Base-by-base conservation (phyloP, 2,888 invertebrate genomes). In the Pammene aurita region DNA sequence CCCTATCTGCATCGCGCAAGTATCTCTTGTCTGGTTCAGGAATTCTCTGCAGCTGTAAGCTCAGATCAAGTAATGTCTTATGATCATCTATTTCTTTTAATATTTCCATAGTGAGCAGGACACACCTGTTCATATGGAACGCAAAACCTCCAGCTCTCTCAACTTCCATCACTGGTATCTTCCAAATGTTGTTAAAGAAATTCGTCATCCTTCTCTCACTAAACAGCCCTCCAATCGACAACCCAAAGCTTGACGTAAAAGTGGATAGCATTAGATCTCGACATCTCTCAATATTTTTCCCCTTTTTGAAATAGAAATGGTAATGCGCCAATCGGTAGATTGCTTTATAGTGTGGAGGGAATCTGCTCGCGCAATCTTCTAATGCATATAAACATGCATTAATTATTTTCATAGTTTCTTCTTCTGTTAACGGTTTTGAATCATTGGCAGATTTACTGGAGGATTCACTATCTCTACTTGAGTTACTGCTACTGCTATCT, bases 181-280 rank as follows among this genome's bases (percentile, higher is more conserved):
- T 94, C 98, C 98, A 98, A 67, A 98, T 96, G 58, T 98, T 97
- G 89, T 97, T 97, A 78, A 98, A 98, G 80, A 98, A 97, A 85
- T 98, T 98, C 18, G 94, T 95, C 65, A 94, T 94, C 85, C 96
- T 98, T 62, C 97, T 93, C 77, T 98, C 98, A 46, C 95, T 94
- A 84, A 98, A 98, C 13, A 98, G 91, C 10, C 98, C 98, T 75
- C 94, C 95, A 61, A 97, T 93, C 72, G 95, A 94, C 81, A 95
- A 94, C 13, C 94, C 94, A 60, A 94, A 89, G 74, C 94, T 94
- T 54, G 95, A 95, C 63, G 93, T 94, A 75, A 96, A 96, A 71
- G 94, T 95, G 0, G 95, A 94, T 44, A 97, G 81, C 79, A 97
- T 91, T 0, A 97, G 88, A 78, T 96, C 95, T 75, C 95, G 94